phyloP scores from a whole-genome alignment of 2,797 vertebrate species.

The Coregonus sp. region DNA sequence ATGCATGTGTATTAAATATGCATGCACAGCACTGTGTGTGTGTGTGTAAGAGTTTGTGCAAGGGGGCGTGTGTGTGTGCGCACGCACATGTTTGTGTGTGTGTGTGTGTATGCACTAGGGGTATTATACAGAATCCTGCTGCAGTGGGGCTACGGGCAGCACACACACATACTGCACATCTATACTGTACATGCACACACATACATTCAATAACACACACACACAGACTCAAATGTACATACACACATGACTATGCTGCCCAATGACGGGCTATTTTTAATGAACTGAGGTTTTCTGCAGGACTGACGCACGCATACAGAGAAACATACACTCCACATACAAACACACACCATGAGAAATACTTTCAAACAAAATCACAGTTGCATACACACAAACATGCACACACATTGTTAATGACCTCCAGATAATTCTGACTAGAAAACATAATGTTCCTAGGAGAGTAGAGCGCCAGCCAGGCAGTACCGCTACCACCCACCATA shows the following conservation, averaged over 20 bases:
- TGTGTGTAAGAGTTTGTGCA: slow-evolving; percentile 7
- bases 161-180: neutral
- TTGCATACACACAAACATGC: slow-evolving; percentile 1
- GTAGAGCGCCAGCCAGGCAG: neutral
- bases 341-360: slow-evolving; percentile 4
- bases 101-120: slow-evolving; percentile 3
- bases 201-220: slow-evolving; percentile 39
- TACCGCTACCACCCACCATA: neutral
- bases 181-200: neutral
- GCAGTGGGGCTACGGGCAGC: slow-evolving; percentile 29
- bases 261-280: slow-evolving; percentile 10
- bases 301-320: slow-evolving; percentile 32
- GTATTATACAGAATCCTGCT: slow-evolving; percentile 44
- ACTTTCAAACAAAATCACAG: slow-evolving; percentile 9
- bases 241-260: slow-evolving; percentile 28
- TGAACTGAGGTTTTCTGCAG: slow-evolving; percentile 27
- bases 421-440: neutral
- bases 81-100: neutral
- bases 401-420: slow-evolving; percentile 3
- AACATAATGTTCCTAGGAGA: neutral
- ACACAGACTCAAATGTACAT: slow-evolving; percentile 28
- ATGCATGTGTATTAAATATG: slow-evolving; percentile 60
- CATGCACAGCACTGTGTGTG: slow-evolving; percentile 53
- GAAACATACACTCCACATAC: slow-evolving; percentile 24
- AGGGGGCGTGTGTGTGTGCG: neutral